Evolutionary conservation across 2,113 vertebrate genomes (phyloP).

Genomic region (Pachyramphus minor): DNA sequence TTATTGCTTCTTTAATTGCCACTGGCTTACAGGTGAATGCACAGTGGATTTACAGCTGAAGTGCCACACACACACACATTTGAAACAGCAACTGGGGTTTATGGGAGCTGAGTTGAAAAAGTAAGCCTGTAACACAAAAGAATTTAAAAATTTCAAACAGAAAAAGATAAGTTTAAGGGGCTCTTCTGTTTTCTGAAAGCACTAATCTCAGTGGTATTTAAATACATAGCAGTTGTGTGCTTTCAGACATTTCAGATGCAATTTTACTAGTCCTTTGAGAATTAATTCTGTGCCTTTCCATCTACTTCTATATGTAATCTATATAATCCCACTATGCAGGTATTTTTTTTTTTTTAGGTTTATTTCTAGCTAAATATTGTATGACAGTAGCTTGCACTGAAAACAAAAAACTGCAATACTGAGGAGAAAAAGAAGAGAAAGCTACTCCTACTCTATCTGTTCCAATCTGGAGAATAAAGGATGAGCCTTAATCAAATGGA

Average conservation of each 20-base stretch:
- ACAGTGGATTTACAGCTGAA: not conserved
- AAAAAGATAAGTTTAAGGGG: not conserved
- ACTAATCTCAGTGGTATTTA: not conserved
- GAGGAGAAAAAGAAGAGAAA: not conserved
- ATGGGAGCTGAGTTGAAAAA: not conserved
- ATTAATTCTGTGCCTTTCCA: not conserved
- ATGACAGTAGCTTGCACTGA: not conserved
- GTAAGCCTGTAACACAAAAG: not conserved
- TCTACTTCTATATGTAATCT: not conserved
- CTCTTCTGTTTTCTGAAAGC: not conserved
- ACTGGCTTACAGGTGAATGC: not conserved
- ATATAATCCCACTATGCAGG: not conserved
- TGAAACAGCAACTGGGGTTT: not conserved
- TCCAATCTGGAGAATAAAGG: not conserved
- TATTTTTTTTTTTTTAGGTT: not conserved
- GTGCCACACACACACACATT: not conserved
- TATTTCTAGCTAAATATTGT: not conserved
- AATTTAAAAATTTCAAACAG: fast-evolving
- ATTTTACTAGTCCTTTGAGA: not conserved
- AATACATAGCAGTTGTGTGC: not conserved
- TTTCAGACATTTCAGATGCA: not conserved
- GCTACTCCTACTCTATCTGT: not conserved
- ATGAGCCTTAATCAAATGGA: not conserved
- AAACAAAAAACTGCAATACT: not conserved
- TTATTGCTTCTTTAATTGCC: slow-evolving; percentile 4